Percentiles rank a stretch among this genome's conserved stretches.
These are phyloP conservation scores for Hybognathus amarus DNA, from an alignment of 2,797 vertebrate species.

Conservation along the genomic window DNA sequence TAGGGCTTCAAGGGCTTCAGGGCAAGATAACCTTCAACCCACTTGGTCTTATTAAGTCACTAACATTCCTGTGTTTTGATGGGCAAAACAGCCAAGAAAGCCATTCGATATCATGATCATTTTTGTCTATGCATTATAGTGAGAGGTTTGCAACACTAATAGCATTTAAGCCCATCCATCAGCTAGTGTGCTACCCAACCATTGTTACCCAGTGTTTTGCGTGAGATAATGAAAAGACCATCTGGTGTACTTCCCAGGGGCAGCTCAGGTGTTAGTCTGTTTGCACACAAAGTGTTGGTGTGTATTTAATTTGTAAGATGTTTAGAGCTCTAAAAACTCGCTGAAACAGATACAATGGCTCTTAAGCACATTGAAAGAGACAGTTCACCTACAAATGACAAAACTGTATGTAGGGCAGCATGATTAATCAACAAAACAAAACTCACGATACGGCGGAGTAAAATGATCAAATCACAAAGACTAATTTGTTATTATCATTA, in stretches of 20 bases:
- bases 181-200: neutral
- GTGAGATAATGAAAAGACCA: slow-evolving; percentile 5
- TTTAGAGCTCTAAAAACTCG: slow-evolving; percentile 2
- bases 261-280: slow-evolving; percentile 26
- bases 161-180: neutral
- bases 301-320: slow-evolving; percentile 56
- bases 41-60: slow-evolving; percentile 52
- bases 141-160: neutral
- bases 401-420: neutral
- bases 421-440: neutral
- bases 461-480: neutral
- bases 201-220: neutral
- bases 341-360: neutral
- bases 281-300: slow-evolving; percentile 41
- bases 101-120: neutral
- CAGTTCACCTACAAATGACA: neutral
- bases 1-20: slow-evolving; percentile 56
- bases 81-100: neutral
- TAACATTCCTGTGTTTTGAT: slow-evolving; percentile 27
- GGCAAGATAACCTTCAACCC: slow-evolving; percentile 52
- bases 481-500: no score
- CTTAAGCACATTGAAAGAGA: slow-evolving; percentile 11
- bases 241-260: slow-evolving; percentile 22
- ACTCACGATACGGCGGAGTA: neutral
- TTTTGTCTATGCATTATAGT: slow-evolving; percentile 15